phyloP scores from a whole-genome alignment of 2,888 invertebrate genomes.

The Hedychridium roseum region DNA sequence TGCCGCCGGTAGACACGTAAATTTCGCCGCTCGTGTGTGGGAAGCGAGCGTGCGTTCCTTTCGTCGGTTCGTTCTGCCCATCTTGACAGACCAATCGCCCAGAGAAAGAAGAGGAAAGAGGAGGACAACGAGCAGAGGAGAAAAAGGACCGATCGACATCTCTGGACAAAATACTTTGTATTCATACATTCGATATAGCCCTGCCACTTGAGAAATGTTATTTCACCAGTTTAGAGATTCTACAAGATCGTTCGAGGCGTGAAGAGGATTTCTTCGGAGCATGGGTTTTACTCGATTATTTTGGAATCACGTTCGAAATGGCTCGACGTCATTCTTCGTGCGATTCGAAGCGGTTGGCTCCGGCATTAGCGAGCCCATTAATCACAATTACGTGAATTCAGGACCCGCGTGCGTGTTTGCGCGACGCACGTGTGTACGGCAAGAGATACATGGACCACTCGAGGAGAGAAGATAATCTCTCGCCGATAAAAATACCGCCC shows the following conservation, averaged over 20 bases:
- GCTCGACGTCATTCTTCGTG: conserved; percentile 43
- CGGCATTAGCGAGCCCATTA: conserved; percentile 52
- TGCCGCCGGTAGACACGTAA: conserved; percentile 31
- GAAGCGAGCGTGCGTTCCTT: conserved; percentile 26
- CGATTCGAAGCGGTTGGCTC: conserved; percentile 42
- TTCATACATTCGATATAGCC: too few relatives aligned
- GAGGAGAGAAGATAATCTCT: not conserved
- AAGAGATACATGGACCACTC: conserved; percentile 38
- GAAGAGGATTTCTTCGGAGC: conserved; percentile 7
- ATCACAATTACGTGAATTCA: conserved; percentile 61
- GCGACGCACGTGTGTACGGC: conserved; percentile 14
- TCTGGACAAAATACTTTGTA: too few relatives aligned
- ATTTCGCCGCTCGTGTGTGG: conserved; percentile 30
- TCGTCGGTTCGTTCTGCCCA: conserved; percentile 16
- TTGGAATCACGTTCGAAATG: conserved; percentile 37
- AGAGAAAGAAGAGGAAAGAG: conserved; percentile 3
- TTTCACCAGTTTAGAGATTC: not conserved
- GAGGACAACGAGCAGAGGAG: conserved; percentile 1
- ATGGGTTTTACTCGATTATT: conserved; percentile 22
- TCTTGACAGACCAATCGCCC: conserved; percentile 34
- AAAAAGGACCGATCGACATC: conserved; percentile 1
- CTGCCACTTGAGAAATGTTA: too few relatives aligned
- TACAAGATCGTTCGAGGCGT: not conserved
- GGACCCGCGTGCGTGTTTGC: conserved; percentile 32
- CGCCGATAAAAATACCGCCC: conserved; percentile 48